phyloP scores from a whole-genome alignment of 1,140 invertebrate genomes.

The Antheraea mylitta region DNA sequence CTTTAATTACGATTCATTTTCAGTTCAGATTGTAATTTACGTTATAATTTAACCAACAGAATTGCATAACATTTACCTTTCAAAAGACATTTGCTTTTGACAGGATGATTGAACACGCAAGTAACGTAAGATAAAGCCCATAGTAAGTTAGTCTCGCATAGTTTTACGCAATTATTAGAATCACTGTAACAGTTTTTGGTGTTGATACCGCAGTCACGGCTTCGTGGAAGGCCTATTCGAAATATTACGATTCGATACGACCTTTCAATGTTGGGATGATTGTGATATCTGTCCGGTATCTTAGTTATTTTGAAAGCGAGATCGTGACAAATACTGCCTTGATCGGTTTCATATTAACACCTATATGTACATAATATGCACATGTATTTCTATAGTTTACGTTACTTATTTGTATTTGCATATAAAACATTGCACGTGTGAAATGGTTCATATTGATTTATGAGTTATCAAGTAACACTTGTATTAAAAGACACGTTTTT shows the following conservation, averaged over 20 bases:
- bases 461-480: too few species aligned
- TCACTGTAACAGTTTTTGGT: neutral
- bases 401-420: conserved; percentile 2
- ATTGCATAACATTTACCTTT: neutral
- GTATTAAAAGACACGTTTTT: too few species aligned
- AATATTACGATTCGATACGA: conserved; percentile 10
- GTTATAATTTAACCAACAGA: neutral
- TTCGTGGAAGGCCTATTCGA: neutral
- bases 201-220: neutral
- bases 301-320: conserved; percentile 11
- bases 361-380: neutral
- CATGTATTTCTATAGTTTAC: neutral
- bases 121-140: conserved; percentile 4
- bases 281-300: conserved; percentile 7
- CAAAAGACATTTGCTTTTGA: neutral
- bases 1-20: too few species aligned
- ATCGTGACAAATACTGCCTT: conserved; percentile 20
- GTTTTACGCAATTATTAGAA: conserved; percentile 4
- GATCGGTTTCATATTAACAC: conserved; percentile 13
- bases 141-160: neutral
- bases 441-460: neutral
- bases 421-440: neutral
- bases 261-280: conserved; percentile 12
- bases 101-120: neutral
- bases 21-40: too few species aligned